These are phyloP conservation scores for Sparus aurata DNA, from an alignment of 2,797 vertebrate species.

Conservation along the genomic window DNA sequence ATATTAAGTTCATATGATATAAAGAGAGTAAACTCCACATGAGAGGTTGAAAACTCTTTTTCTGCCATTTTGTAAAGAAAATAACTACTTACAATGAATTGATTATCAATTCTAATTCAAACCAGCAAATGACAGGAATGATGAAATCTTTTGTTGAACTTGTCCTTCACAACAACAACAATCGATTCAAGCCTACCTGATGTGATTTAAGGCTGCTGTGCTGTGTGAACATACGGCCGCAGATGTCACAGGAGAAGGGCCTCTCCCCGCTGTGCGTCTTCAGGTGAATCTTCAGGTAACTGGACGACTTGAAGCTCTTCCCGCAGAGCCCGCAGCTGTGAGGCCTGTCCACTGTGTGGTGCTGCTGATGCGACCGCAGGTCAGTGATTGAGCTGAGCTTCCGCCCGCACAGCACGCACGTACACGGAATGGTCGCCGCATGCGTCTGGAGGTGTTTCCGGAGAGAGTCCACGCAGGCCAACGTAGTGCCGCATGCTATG, in stretches of 20 bases:
- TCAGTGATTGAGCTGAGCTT: constrained; percentile 71
- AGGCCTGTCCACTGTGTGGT: constrained; percentile 68
- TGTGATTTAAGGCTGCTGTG: constrained; percentile 84
- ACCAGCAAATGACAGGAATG: too few relatives aligned
- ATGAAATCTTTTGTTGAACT: too few relatives aligned
- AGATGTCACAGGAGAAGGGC: constrained; percentile 80
- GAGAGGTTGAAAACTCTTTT: too few relatives aligned
- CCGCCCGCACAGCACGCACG: constrained; percentile 70
- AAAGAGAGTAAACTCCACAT: too few relatives aligned
- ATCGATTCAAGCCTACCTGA: constrained; percentile 56
- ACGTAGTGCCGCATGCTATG: constrained; percentile 68
- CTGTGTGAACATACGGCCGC: constrained; percentile 81
- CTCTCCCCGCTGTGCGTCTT: constrained; percentile 82
- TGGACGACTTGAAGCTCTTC: constrained; percentile 80
- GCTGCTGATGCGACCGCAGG: constrained; percentile 80
- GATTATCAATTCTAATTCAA: too few relatives aligned
- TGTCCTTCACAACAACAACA: not conserved
- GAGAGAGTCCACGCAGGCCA: constrained; percentile 68
- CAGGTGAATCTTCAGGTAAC: constrained; percentile 81
- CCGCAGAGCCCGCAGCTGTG: constrained; percentile 79
- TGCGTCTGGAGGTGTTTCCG: constrained; percentile 77
- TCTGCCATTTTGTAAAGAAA: too few relatives aligned
- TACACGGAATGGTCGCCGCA: constrained; percentile 49
- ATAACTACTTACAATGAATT: too few relatives aligned
- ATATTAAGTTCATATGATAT: too few relatives aligned